Percentiles rank a stretch among this genome's conserved stretches.
Evolutionary conservation across 2,888 invertebrate species (phyloP).

Genomic region (Drosophila nr. medialis): DNA sequence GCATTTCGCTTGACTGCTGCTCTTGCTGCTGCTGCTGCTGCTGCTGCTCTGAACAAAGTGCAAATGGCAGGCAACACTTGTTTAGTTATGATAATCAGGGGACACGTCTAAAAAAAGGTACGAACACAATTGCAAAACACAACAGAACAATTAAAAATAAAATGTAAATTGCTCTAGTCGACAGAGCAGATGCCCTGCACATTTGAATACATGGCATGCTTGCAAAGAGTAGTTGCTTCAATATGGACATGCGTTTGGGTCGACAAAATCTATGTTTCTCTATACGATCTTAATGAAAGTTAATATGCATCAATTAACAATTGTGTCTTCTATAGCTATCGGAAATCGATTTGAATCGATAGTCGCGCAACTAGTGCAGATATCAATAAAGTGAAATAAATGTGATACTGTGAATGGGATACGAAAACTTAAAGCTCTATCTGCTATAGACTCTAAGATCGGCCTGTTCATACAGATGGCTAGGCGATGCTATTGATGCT

Average conservation of each 20-base stretch:
- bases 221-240: not conserved
- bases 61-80: constrained; percentile 69
- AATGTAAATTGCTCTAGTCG: not conserved
- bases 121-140: not conserved
- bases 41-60: constrained; percentile 55
- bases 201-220: not conserved
- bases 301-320: not conserved
- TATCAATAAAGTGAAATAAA: too few relatives aligned
- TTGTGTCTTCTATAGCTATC: not conserved
- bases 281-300: not conserved
- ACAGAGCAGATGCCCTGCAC: not conserved
- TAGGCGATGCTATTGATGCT: not conserved
- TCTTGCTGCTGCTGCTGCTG: constrained; percentile 17
- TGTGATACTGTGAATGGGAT: too few relatives aligned
- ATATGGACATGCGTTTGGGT: not conserved
- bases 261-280: not conserved
- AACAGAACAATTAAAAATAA: not conserved
- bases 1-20: constrained; percentile 22
- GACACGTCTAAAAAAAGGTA: constrained; percentile 13
- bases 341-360: not conserved
- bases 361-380: not conserved
- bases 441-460: not conserved
- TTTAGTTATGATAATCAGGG: constrained; percentile 76
- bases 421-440: not conserved
- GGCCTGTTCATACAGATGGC: not conserved